These are phyloP conservation scores for Bombus breviceps DNA, from an alignment of 1,140 invertebrate species.

Conservation along the genomic window DNA sequence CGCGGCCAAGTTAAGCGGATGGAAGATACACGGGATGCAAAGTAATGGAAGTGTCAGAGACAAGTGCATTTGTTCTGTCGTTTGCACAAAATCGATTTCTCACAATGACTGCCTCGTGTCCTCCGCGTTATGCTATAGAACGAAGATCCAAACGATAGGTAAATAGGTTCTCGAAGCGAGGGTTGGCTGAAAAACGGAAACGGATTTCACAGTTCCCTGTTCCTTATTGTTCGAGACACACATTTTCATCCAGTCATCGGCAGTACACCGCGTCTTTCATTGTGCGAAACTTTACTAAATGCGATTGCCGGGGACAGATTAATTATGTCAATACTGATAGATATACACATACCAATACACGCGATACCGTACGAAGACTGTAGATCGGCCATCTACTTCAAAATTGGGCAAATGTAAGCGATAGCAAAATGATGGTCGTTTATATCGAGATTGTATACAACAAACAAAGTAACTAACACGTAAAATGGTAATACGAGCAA, in stretches of 20 bases:
- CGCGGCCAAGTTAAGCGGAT: conserved; percentile 42
- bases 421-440: no score
- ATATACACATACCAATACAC: no score
- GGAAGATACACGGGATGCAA: conserved; percentile 53
- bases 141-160: conserved; percentile 15
- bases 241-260: no score
- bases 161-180: not conserved
- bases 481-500: no score
- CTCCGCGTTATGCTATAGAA: not conserved
- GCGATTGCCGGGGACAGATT: not conserved
- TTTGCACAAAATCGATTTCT: conserved; percentile 64
- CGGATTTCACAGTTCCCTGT: conserved; percentile 4
- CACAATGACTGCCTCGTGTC: conserved; percentile 21
- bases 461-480: no score
- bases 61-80: conserved; percentile 69
- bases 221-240: no score
- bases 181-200: not conserved
- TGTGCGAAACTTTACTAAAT: no score
- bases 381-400: no score
- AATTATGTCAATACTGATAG: not conserved
- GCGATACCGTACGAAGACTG: no score
- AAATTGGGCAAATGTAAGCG: no score
- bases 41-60: conserved; percentile 74
- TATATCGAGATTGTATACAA: no score
- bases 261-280: no score